Evolutionary conservation across 2,113 vertebrate species (phyloP).

Genomic region (Antechinus flavipes): DNA sequence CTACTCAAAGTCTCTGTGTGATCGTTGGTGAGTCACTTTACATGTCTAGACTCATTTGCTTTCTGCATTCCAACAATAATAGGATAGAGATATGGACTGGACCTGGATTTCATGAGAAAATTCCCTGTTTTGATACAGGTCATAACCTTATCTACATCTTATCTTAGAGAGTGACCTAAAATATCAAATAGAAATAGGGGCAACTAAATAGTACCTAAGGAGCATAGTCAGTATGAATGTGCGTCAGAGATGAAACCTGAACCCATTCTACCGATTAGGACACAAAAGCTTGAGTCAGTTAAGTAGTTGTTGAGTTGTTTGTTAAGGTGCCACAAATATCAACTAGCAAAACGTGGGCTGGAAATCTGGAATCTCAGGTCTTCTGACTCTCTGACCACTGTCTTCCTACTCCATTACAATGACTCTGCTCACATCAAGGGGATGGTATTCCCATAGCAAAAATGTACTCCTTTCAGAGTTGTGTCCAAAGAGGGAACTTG

Average conservation of each 20-base stretch:
- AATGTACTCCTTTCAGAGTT: background rate
- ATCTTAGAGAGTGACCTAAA: background rate
- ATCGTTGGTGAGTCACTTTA: background rate
- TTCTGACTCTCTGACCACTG: background rate
- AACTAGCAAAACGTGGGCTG: background rate
- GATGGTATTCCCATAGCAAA: background rate
- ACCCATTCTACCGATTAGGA: background rate
- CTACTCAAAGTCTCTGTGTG: background rate
- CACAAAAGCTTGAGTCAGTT: background rate
- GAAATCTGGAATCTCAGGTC: background rate
- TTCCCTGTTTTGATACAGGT: background rate
- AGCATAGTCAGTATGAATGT: background rate
- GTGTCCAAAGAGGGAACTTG: background rate
- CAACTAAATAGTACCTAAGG: background rate
- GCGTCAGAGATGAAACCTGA: background rate
- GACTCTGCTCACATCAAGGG: background rate
- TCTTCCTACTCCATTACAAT: background rate
- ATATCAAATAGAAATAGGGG: too few relatives aligned
- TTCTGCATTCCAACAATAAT: background rate
- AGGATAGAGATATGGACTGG: background rate
- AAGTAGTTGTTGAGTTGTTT: background rate
- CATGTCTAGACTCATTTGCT: background rate
- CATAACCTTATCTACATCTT: background rate
- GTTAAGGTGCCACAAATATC: background rate
- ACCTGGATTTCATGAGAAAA: background rate